These are phyloP conservation scores for Dromaius novaehollandiae DNA, from an alignment of 2,113 vertebrate species.

Conservation along the genomic window DNA sequence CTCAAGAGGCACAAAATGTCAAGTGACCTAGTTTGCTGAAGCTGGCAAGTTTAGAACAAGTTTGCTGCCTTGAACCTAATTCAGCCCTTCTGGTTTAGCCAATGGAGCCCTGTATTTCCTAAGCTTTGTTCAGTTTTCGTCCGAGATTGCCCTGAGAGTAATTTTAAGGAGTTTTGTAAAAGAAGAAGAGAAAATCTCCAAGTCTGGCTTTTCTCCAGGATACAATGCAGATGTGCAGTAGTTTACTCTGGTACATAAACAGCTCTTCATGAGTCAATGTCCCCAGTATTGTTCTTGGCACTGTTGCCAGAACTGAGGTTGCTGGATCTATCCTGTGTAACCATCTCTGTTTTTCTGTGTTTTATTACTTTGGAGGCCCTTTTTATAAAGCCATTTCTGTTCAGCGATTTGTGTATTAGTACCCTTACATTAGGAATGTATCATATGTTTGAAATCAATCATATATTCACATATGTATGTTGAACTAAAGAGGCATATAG, in stretches of 20 bases:
- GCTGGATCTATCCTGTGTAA: neutral
- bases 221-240: constrained; percentile 20
- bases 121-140: neutral
- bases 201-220: neutral
- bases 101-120: neutral
- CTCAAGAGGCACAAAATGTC: neutral
- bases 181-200: neutral
- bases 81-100: neutral
- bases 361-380: neutral
- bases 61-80: neutral
- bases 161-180: neutral
- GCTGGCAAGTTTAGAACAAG: neutral
- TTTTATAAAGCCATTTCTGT: neutral
- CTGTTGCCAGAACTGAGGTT: neutral
- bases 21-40: neutral
- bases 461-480: neutral
- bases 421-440: neutral
- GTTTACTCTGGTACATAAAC: constrained; percentile 25
- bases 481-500: neutral
- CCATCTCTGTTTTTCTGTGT: constrained; percentile 10
- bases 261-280: constrained; percentile 31
- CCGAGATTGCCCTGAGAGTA: neutral
- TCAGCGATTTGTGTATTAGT: neutral
- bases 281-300: constrained; percentile 15
- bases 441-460: neutral